Base-by-base conservation (phyloP, 1,140 invertebrate species). In the Stegodyphus mimosarum region DNA sequence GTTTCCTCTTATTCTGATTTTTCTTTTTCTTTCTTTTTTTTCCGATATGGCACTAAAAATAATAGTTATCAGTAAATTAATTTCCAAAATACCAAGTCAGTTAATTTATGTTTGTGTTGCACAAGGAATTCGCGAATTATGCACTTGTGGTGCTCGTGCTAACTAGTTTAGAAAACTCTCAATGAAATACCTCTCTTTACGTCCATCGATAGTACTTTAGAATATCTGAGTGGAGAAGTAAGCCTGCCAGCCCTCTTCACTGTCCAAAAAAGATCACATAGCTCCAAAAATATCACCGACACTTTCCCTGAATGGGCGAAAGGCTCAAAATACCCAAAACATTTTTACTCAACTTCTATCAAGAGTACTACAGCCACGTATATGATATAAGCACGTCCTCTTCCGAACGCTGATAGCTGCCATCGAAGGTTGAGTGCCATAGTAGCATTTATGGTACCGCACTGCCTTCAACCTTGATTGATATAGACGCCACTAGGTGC, bases 281-380 rank as follows among this genome's bases (percentile, higher is more conserved):
- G 9, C 50, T 70, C 77, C 66, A 18, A 79, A 79, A 79, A 79
- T 79, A 79, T 15, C 13, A 15, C 2, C 66, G 15, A 51, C 77
- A 79, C 77, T 69, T 79, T 79, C 69, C 76, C 52, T 79, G 64
- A 70, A 70, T 79, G 77, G 77, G 77, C 33, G 53, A 10, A 69
- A 52, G 7, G 7, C 50, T 63, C 17, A 70, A 79, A 79, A 79
- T 79, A 79, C 53, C 51, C 71, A 79, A 79, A 79, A 70, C 17
- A 53, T 55, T 52, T 70, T 69, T 70, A 18, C 51, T 70, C 51
- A 53, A n/a, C 18, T 52, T 33, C 60, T 74, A 6, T 13, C 60
- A 63, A 33, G 60, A 33, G 51, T 79, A 79, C 77, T 70, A 79
- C 77, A 78, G 53, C 15, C 76, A 78, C 33, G 33, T 78, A 63